Evolutionary conservation across 2,888 invertebrate species (phyloP).

Genomic region (Apotomis capreana): DNA sequence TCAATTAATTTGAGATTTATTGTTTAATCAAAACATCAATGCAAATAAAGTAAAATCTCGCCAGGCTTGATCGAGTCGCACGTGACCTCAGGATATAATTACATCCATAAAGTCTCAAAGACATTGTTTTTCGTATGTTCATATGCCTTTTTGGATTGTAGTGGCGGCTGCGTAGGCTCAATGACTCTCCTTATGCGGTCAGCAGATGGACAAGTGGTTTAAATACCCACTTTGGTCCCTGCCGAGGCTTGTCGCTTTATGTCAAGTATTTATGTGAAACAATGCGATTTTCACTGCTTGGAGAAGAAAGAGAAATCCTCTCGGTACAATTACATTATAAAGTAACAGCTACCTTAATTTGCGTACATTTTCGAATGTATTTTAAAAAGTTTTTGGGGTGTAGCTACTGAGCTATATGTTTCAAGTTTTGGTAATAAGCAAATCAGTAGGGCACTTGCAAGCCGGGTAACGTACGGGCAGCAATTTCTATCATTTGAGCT

Average conservation of each 20-base stretch:
- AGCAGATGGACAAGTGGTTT: constrained; percentile 64
- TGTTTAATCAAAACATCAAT: constrained; percentile 34
- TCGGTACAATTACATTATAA: constrained; percentile 12
- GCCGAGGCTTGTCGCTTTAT: constrained; percentile 26
- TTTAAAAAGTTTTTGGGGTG: too few relatives aligned
- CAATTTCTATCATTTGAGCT: too few relatives aligned
- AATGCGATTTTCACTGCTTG: constrained; percentile 33
- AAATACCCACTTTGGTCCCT: constrained; percentile 61
- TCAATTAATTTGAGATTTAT: constrained; percentile 26
- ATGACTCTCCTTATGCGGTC: constrained; percentile 65
- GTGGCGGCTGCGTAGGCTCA: constrained; percentile 66
- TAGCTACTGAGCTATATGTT: too few relatives aligned
- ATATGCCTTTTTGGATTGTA: constrained; percentile 15
- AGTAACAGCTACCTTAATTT: neutral
- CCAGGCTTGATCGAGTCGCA: constrained; percentile 28
- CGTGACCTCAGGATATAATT: constrained; percentile 40
- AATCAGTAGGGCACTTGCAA: too few relatives aligned
- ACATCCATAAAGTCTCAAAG: constrained; percentile 22
- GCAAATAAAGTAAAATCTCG: constrained; percentile 39
- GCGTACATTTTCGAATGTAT: too few relatives aligned
- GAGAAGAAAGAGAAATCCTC: constrained; percentile 30
- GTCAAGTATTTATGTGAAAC: constrained; percentile 33
- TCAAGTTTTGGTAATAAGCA: too few relatives aligned
- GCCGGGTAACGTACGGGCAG: too few relatives aligned
- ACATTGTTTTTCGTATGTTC: constrained; percentile 5